Evolutionary conservation across 1,140 invertebrate species (phyloP).

Genomic region (Pseudobourletiella spinata): DNA sequence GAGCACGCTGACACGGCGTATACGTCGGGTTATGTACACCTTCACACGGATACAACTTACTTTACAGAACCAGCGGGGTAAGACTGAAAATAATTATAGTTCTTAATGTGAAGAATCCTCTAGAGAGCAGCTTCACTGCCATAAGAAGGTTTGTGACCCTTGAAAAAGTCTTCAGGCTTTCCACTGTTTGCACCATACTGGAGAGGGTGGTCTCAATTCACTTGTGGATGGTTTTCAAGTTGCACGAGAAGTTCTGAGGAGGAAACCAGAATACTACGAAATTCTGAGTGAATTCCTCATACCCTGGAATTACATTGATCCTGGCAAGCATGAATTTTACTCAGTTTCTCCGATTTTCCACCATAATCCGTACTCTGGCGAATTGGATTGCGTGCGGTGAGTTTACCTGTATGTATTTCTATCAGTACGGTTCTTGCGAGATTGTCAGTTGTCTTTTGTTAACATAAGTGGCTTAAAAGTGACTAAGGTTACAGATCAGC

Average conservation of each 20-base stretch:
- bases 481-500: not conserved
- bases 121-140: too few species aligned
- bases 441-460: not conserved
- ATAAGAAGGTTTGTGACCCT: too few species aligned
- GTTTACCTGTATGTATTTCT: too few species aligned
- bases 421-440: not conserved
- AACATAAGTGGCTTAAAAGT: not conserved
- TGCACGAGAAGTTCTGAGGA: constrained; percentile 47
- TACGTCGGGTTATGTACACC: constrained; percentile 18
- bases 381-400: constrained; percentile 49
- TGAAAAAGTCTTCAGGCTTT: constrained; percentile 50
- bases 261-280: constrained; percentile 48
- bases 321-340: constrained; percentile 45
- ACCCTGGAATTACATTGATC: constrained; percentile 55
- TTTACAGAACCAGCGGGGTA: constrained; percentile 34
- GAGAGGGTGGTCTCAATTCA: constrained; percentile 52
- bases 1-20: constrained; percentile 29
- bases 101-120: too few species aligned
- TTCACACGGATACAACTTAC: constrained; percentile 31
- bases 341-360: constrained; percentile 48
- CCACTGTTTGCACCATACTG: constrained; percentile 54
- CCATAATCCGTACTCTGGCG: constrained; percentile 43
- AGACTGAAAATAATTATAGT: not conserved
- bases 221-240: constrained; percentile 53
- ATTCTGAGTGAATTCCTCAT: constrained; percentile 48